phyloP scores from a whole-genome alignment of 2,113 vertebrate genomes.

The Indri indri region DNA sequence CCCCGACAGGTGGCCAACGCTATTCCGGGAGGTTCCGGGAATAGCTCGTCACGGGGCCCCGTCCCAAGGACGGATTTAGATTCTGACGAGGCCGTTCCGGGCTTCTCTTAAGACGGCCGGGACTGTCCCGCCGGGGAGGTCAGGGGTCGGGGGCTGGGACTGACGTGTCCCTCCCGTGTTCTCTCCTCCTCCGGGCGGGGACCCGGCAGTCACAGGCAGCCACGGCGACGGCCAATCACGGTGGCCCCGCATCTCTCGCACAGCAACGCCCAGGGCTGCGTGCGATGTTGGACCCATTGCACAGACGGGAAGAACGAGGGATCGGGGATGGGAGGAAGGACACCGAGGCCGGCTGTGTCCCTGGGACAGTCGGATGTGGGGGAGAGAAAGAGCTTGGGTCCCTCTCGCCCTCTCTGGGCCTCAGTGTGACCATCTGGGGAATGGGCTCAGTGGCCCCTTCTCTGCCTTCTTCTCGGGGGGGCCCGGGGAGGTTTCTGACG shows the following conservation, averaged over 20 bases:
- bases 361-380: neutral
- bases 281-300: neutral
- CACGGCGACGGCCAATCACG: accelerated
- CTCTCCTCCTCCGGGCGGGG: neutral
- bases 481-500: neutral
- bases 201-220: neutral
- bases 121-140: neutral
- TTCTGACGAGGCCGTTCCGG: neutral
- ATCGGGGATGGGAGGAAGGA: neutral
- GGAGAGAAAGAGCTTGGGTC: neutral
- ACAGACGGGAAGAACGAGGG: neutral
- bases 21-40: conserved; percentile 66
- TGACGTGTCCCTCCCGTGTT: neutral
- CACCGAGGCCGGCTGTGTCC: neutral
- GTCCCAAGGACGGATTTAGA: conserved; percentile 59
- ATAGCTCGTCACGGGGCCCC: conserved; percentile 40
- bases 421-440: neutral
- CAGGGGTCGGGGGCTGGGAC: neutral
- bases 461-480: neutral
- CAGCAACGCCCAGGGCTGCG: neutral
- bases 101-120: conserved; percentile 55
- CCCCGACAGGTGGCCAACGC: conserved; percentile 56
- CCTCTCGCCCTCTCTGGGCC: neutral
- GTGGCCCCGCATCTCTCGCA: neutral
- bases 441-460: accelerated